A percentile compares a stretch with the other conserved stretches of the same genome.
Evolutionary conservation across 2,888 invertebrate genomes (phyloP).

Genomic region (Xanthia icteritia): DNA sequence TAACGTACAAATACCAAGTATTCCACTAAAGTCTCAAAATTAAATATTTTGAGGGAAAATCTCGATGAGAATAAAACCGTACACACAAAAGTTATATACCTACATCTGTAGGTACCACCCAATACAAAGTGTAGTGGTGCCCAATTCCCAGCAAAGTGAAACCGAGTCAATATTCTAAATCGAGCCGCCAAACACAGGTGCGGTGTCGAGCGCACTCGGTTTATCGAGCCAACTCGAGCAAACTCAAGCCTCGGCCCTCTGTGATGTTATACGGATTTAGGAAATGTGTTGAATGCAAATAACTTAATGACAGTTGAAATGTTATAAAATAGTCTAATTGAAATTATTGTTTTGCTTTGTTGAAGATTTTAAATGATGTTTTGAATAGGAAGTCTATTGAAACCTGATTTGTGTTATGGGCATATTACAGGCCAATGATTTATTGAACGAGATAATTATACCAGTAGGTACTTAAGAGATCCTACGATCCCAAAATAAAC

Average conservation of each 20-base stretch:
- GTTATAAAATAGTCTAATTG: neutral
- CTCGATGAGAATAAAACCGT: conserved; percentile 18
- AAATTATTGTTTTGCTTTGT: neutral
- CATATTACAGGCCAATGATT: no score
- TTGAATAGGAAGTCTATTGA: neutral
- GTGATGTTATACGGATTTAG: conserved; percentile 5
- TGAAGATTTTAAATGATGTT: neutral
- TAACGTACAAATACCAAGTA: neutral
- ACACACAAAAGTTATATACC: conserved; percentile 1
- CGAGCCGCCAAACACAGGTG: conserved; percentile 58
- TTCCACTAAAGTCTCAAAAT: neutral
- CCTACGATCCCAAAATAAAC: no score
- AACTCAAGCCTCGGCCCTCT: conserved; percentile 10
- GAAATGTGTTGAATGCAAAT: conserved; percentile 1
- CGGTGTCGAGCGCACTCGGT: conserved; percentile 33
- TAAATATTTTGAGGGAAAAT: neutral
- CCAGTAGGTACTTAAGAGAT: no score
- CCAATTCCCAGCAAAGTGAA: conserved; percentile 37
- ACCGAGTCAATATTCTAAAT: conserved; percentile 59
- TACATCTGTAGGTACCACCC: neutral
- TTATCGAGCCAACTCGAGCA: conserved; percentile 41
- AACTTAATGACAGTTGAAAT: neutral
- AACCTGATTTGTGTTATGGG: neutral
- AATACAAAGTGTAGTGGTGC: conserved; percentile 23
- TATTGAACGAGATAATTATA: no score